Evolutionary conservation across 2,888 invertebrate species (phyloP).

Genomic region (Rapana venosa): DNA sequence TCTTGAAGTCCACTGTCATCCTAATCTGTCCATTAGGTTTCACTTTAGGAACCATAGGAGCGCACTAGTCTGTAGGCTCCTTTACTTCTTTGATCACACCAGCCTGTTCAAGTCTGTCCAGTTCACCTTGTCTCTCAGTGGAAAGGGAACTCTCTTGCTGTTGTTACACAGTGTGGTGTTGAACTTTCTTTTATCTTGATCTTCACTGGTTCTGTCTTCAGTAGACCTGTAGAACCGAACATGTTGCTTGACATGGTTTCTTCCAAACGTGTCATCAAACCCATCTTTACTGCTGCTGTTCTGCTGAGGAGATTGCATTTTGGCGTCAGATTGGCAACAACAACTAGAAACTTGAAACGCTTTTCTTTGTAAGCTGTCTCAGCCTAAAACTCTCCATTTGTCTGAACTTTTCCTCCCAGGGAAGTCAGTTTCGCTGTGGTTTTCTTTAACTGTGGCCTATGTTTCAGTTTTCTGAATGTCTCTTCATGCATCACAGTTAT

Average conservation of each 20-base stretch:
- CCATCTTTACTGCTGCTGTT: slow-evolving; percentile 16
- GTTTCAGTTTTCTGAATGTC: neutral
- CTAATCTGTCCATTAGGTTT: neutral
- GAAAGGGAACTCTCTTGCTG: slow-evolving; percentile 17
- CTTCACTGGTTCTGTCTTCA: neutral
- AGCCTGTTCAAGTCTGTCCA: neutral
- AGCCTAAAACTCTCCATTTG: neutral
- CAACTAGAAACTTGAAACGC: neutral
- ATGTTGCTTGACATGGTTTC: neutral
- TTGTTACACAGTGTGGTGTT: neutral
- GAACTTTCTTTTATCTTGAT: neutral
- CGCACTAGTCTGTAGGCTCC: neutral
- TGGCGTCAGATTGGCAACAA: neutral
- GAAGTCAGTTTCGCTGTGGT: neutral
- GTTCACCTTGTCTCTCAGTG: slow-evolving; percentile 16
- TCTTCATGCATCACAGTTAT: neutral
- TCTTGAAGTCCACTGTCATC: neutral
- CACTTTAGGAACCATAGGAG: neutral
- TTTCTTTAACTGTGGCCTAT: neutral
- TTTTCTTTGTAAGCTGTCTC: neutral
- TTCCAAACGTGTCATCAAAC: neutral
- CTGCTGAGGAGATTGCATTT: neutral
- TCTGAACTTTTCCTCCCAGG: neutral
- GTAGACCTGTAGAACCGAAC: neutral
- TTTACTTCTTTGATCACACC: neutral